Evolutionary conservation across 2,888 invertebrate species (phyloP).

Genomic region (Crepidodera aurea): DNA sequence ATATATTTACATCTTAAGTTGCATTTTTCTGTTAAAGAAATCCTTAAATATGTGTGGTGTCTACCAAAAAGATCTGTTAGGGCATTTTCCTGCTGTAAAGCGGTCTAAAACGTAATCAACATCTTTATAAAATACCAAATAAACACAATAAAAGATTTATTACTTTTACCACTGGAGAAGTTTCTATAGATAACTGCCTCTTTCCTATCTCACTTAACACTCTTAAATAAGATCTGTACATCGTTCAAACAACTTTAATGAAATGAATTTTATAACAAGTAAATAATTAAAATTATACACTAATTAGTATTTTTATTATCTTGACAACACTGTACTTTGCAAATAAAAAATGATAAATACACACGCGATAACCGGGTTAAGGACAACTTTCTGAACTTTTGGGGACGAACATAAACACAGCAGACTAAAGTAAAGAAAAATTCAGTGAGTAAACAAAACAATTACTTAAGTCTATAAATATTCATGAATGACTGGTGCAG

Average conservation of each 20-base stretch:
- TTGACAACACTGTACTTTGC: too few relatives aligned
- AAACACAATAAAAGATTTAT: not conserved
- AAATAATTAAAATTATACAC: too few relatives aligned
- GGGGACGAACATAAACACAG: too few relatives aligned
- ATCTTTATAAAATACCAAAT: not conserved
- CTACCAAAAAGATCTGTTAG: conserved; percentile 87
- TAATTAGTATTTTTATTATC: too few relatives aligned
- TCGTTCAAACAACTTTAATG: conserved; percentile 6
- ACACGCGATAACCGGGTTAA: not conserved
- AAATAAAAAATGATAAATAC: not conserved
- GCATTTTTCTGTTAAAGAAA: conserved; percentile 95
- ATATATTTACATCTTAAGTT: conserved; percentile 89
- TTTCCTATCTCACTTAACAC: conserved; percentile 23
- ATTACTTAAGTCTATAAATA: too few relatives aligned
- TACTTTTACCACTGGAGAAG: conserved; percentile 23
- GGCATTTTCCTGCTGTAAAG: conserved; percentile 46
- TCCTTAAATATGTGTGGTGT: conserved; percentile 90
- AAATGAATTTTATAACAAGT: too few relatives aligned
- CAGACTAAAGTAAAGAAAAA: too few relatives aligned
- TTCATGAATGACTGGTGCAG: too few relatives aligned
- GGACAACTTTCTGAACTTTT: not conserved
- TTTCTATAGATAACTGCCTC: conserved; percentile 27
- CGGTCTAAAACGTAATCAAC: not conserved
- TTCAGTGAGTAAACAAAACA: too few relatives aligned
- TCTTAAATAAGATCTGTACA: conserved; percentile 24